Base-by-base conservation (phyloP, 2,113 vertebrate genomes). In the Anser cygnoides region DNA sequence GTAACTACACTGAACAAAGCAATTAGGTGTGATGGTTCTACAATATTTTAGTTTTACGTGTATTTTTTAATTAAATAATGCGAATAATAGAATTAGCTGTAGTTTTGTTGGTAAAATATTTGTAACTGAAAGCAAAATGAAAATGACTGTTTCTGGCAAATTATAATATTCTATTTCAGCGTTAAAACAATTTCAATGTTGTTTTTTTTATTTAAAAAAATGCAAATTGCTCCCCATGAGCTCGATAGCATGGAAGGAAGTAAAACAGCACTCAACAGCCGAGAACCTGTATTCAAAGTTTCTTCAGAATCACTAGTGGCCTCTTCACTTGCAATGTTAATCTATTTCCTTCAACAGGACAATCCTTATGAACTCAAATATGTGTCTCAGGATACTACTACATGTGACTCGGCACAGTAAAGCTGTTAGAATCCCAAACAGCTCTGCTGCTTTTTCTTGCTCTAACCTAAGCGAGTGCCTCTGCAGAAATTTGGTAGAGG, bases 161-260 rank as follows among this genome's bases (percentile, higher is more conserved):
- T 75, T 90, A 70, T 59, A 77, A 85, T 76, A 92, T 74, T 77
- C 59, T 63, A 37, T 81, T 91, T 87, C 63, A n/a, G 25, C 54
- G n/a, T 57, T 71, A 84, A 93, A 79, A 83, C 29, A 70, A 95
- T 90, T 95, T 95, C 92, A 95, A 95, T 91, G 81, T n/a, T 83
- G 68, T n/a, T 28, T 39, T 72, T 41, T 78, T 88, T 67, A 20
- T 49, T 49, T 49, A 82, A 92, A 62, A 54, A 63, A 87, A 91
- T 52, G 92, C 63, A 88, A 96, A 91, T 95, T 96, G 91, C 68
- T 94, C 67, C 66, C 68, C 61, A 41, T 23, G 80, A 95, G 80
- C 61, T 94, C 39, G 10, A 90, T 72, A 85, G 79, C 72, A 43
- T 12, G 62, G 78, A 92, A 82, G 39, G 43, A 95, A 88, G 72